Base-by-base conservation (phyloP, 2,888 invertebrate genomes). In the Argyresthia goedartella region DNA sequence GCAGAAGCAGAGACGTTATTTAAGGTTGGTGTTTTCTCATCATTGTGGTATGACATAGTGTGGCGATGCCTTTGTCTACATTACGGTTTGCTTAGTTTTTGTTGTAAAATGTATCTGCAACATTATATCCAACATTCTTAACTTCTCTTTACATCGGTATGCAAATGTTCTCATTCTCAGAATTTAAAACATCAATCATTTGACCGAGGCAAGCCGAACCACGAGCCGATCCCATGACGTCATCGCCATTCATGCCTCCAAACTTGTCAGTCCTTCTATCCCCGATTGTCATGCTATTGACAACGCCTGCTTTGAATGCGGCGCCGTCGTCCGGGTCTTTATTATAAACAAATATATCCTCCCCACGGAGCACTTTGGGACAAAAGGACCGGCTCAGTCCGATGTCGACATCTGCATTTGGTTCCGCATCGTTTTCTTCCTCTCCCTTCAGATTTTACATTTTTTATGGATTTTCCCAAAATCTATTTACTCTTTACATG, bases 271-370 rank as follows among this genome's bases (percentile, higher is more conserved):
- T 6, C 25, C 25, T 25, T 25, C 2, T 25, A 25, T 25, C 25
- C 25, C 25, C 25, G 25, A 25, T 25, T 33, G 25, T 33, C 33
- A 39, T 36, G 49, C 50, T 49, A 53, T 52, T 54, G 53, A 53
- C 55, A 25, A 16, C 34, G 25, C 11, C 2, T 9, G 33, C 33
- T 13, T 15, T 15, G 44, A 14, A 13, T 15, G 4, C 44, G 39
- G 39, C 13, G 14, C 34, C 10, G 46, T 62, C 69, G 63, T 64
- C 62, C 64, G 67, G 69, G 64, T 65, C 64, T 73, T 70, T 76
- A 79, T 78, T 79, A 76, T 76, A 80, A 81, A 78, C 80, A 81
- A 81, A 81, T 78, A 80, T 65, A 70, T 70, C 67, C 59, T 55
- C 62, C 60, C 60, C 64, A 56, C 25, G 36, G 36, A 36, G 49